Conservation (phyloP, 1,140 invertebrate species). For the Propsilocerus akamusi region DNA sequence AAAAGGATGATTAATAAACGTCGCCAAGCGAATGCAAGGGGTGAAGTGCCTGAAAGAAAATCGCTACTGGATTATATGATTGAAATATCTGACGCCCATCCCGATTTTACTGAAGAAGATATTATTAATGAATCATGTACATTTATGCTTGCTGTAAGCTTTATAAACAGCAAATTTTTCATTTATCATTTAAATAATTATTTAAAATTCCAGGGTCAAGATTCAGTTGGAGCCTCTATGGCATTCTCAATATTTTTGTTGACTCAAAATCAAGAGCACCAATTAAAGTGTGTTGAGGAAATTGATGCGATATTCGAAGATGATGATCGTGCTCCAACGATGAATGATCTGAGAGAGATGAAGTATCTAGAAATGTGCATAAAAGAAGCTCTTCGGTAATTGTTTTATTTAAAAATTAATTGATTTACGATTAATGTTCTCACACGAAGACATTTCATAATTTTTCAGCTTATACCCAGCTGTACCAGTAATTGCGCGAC, state of each 20-base stretch:
- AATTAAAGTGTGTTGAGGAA: constrained; percentile 38
- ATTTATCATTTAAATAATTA: neutral
- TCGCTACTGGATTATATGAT: constrained; percentile 44
- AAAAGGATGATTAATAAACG: constrained; percentile 21
- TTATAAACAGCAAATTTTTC: neutral
- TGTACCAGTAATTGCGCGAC: constrained; percentile 41
- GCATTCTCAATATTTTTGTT: constrained; percentile 38
- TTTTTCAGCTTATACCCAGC: constrained; percentile 38
- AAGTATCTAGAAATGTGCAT: constrained; percentile 46
- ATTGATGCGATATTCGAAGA: constrained; percentile 33
- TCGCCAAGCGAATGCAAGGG: constrained; percentile 12
- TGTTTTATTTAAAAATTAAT: neutral
- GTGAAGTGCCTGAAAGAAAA: constrained; percentile 6
- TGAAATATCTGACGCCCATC: constrained; percentile 32
- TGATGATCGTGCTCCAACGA: constrained; percentile 24
- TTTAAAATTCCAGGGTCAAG: constrained; percentile 39
- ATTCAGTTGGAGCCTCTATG: constrained; percentile 44
- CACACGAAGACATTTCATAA: constrained; percentile 41
- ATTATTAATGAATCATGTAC: constrained; percentile 52
- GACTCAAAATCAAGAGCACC: constrained; percentile 36
- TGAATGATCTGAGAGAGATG: constrained; percentile 37
- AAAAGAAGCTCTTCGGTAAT: constrained; percentile 36
- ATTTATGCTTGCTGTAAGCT: constrained; percentile 50
- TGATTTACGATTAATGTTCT: too few relatives aligned
- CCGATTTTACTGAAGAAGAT: constrained; percentile 40